These are phyloP conservation scores for Lontra canadensis DNA, from an alignment of 2,113 vertebrate species.

Conservation along the genomic window DNA sequence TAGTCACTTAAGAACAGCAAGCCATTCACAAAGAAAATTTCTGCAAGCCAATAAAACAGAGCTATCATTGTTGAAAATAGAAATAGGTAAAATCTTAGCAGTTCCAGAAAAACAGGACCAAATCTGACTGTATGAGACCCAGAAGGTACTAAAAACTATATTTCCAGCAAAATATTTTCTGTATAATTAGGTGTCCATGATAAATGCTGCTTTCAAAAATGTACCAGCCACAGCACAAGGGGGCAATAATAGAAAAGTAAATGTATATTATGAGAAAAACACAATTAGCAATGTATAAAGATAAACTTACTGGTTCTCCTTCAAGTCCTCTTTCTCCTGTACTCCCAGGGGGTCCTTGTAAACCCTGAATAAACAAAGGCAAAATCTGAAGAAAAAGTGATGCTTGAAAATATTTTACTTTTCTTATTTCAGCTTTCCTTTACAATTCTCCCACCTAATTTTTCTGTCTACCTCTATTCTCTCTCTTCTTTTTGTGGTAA, in stretches of 20 bases:
- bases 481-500: background rate
- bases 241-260: conserved; percentile 30
- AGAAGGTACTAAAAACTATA: background rate
- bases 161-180: conserved; percentile 12
- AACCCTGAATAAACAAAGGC: conserved; percentile 87
- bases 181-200: background rate
- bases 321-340: conserved; percentile 89
- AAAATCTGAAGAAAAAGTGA: conserved; percentile 57
- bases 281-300: conserved; percentile 7
- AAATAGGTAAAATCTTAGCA: conserved; percentile 48
- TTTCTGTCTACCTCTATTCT: background rate
- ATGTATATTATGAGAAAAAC: conserved; percentile 46
- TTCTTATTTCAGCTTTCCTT: conserved; percentile 19
- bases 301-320: conserved; percentile 92
- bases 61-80: conserved; percentile 51
- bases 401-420: conserved; percentile 53
- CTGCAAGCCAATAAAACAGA: conserved; percentile 58
- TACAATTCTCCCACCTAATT: background rate
- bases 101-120: conserved; percentile 41
- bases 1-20: conserved; percentile 60
- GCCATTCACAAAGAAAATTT: conserved; percentile 52
- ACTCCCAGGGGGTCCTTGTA: conserved; percentile 87
- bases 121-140: conserved; percentile 2
- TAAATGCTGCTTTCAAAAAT: conserved; percentile 59
- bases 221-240: background rate